These are phyloP conservation scores for Amphilophus citrinellus DNA, from an alignment of 2,113 vertebrate genomes.

Conservation along the genomic window DNA sequence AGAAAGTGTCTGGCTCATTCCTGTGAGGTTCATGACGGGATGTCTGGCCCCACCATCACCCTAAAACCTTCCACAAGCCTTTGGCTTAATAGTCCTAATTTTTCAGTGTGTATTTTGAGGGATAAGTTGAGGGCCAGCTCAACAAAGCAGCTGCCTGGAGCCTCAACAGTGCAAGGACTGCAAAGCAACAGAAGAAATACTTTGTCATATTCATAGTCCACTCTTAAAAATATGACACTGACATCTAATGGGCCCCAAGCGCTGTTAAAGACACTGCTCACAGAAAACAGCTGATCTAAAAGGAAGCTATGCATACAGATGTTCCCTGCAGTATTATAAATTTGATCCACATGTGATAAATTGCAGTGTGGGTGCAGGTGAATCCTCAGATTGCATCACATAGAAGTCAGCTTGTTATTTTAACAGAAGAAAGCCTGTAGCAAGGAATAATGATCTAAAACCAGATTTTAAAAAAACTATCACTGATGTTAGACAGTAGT, in stretches of 20 bases:
- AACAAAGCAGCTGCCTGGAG: neutral
- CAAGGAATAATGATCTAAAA: neutral
- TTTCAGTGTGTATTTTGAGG: slow-evolving; percentile 2
- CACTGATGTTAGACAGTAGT: neutral
- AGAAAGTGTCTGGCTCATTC: neutral
- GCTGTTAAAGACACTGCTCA: neutral
- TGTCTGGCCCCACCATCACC: neutral
- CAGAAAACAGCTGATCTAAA: neutral
- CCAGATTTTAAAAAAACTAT: neutral
- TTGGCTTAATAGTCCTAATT: neutral
- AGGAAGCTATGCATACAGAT: neutral
- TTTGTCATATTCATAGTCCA: neutral
- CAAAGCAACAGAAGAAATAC: neutral
- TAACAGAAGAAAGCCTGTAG: neutral
- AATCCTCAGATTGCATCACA: neutral
- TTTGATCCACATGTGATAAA: neutral
- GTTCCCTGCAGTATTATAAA: neutral
- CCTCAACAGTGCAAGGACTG: neutral
- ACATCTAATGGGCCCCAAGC: neutral
- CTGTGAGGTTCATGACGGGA: neutral
- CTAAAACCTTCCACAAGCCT: neutral
- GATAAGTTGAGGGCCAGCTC: neutral
- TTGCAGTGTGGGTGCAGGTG: neutral
- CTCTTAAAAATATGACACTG: neutral
- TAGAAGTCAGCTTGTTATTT: neutral